Percentiles rank a stretch among this genome's conserved stretches.
Conservation (phyloP, 2,113 vertebrate species). For the Sterna hirundo region DNA sequence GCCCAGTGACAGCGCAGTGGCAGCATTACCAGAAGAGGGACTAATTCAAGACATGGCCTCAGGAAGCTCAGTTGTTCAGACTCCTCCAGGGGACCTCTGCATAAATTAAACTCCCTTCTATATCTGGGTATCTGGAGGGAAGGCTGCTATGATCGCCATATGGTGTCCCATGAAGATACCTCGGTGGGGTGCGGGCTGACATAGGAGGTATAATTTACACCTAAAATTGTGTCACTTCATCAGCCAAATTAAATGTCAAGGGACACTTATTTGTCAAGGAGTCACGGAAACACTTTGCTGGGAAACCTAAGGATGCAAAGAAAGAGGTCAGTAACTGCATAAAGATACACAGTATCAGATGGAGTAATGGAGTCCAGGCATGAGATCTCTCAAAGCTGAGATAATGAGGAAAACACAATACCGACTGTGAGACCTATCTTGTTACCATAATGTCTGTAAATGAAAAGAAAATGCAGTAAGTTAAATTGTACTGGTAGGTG, state of each 20-base stretch:
- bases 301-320: not conserved
- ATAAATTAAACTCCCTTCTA: not conserved
- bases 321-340: not conserved
- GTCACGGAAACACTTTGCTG: not conserved
- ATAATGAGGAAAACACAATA: constrained; percentile 18
- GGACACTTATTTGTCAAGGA: not conserved
- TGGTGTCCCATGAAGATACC: not conserved
- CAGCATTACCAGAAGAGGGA: not conserved
- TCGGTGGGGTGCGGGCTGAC: not conserved
- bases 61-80: not conserved
- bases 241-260: constrained; percentile 11
- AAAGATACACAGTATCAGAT: not conserved
- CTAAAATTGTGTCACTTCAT: not conserved
- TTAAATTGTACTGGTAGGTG: not conserved
- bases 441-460: not conserved
- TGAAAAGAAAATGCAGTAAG: not conserved
- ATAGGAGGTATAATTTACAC: not conserved
- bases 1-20: not conserved
- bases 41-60: not conserved
- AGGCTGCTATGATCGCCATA: not conserved
- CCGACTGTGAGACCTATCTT: constrained; percentile 1
- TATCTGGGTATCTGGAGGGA: not conserved
- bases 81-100: not conserved
- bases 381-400: not conserved
- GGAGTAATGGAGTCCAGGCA: constrained; percentile 2